phyloP scores from a whole-genome alignment of 1,140 invertebrate species.

The Nephila pilipes region DNA sequence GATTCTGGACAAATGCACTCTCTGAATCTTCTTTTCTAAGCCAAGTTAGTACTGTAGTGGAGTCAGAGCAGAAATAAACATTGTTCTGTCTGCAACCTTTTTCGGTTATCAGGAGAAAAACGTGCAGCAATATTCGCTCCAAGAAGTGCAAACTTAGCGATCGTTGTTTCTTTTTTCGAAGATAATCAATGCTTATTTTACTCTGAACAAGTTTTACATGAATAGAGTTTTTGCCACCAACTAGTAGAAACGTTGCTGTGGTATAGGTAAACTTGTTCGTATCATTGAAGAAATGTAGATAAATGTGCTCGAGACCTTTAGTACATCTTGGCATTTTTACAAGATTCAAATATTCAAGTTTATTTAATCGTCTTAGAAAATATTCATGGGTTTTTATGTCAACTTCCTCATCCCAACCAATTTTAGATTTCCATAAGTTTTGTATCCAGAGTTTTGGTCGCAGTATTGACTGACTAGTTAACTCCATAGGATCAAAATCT shows the following conservation, averaged over 20 bases:
- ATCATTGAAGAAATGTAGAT: constrained; percentile 54
- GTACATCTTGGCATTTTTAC: too few species aligned
- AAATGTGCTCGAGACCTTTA: constrained; percentile 5
- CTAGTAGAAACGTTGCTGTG: not conserved
- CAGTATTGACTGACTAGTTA: too few species aligned
- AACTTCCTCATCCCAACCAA: too few species aligned
- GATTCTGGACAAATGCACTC: constrained; percentile 34
- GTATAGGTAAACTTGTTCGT: constrained; percentile 1
- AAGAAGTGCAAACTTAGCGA: constrained; percentile 30
- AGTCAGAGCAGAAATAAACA: constrained; percentile 35
- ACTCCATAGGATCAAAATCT: too few species aligned
- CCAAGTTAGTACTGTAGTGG: constrained; percentile 26
- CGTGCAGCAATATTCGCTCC: constrained; percentile 47
- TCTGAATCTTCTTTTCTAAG: not conserved
- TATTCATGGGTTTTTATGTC: too few species aligned
- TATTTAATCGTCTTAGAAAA: too few species aligned
- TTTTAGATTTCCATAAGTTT: too few species aligned
- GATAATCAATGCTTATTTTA: constrained; percentile 53
- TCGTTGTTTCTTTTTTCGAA: constrained; percentile 21
- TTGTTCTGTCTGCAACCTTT: not conserved
- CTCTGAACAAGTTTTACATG: constrained; percentile 61
- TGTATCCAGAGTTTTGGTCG: too few species aligned
- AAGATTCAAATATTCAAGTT: too few species aligned
- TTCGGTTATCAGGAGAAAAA: not conserved
- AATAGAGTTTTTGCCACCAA: not conserved